Conservation (phyloP, 2,113 vertebrate genomes). For the Rhipidura dahli region DNA sequence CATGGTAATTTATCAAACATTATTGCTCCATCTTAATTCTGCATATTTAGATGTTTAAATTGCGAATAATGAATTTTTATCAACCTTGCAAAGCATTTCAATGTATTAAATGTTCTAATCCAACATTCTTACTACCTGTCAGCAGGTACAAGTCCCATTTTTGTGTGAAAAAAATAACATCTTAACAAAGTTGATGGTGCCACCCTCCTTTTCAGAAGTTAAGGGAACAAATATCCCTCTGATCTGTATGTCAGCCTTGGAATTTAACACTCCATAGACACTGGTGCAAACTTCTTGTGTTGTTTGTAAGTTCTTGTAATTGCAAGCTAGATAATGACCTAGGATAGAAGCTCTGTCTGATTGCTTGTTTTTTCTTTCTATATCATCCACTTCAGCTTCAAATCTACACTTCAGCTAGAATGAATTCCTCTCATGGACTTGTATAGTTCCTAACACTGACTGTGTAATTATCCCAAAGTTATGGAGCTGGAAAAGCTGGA, state of each 20-base stretch:
- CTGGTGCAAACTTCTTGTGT: not conserved
- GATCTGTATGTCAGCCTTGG: not conserved
- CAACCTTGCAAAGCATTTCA: not conserved
- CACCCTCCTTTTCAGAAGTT: not conserved
- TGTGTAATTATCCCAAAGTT: not conserved
- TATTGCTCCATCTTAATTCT: not conserved
- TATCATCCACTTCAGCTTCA: not conserved
- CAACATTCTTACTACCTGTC: not conserved
- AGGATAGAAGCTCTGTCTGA: not conserved
- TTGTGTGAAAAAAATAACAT: not conserved
- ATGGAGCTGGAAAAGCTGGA: not conserved
- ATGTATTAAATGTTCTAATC: not conserved
- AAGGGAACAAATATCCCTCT: not conserved
- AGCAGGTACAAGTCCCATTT: not conserved
- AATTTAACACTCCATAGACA: not conserved
- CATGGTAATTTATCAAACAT: not conserved
- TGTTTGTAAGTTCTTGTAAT: not conserved
- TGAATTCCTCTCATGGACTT: not conserved
- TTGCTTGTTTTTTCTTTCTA: not conserved
- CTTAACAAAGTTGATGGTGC: not conserved
- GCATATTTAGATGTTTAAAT: not conserved
- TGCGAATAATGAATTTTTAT: not conserved
- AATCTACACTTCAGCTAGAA: not conserved
- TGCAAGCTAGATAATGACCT: not conserved
- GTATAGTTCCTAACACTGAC: not conserved